Conservation (phyloP, 92 coral and sea anemone genomes). For the Porites cylindrica region DNA sequence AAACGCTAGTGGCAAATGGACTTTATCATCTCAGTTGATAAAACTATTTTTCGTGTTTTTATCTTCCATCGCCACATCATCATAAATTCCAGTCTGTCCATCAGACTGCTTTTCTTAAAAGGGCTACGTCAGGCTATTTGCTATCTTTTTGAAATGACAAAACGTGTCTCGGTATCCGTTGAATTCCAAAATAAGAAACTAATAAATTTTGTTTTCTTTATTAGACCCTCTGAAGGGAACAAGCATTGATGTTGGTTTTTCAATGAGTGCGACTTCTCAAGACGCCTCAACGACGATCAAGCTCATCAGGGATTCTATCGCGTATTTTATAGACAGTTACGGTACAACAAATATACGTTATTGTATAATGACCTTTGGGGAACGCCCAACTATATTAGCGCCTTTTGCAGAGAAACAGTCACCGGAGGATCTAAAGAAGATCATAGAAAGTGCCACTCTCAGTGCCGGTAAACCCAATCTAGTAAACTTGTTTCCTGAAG, state of each 20-base stretch:
- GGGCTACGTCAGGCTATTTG: too few species aligned
- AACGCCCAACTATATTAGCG: conserved; percentile 35
- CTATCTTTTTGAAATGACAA: not conserved
- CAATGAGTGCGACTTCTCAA: conserved; percentile 69
- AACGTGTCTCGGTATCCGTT: not conserved
- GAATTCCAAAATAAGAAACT: not conserved
- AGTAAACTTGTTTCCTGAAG: conserved; percentile 71
- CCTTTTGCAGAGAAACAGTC: conserved; percentile 40
- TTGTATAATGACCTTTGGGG: conserved; percentile 68
- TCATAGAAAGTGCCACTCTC: conserved; percentile 17
- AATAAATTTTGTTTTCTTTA: not conserved
- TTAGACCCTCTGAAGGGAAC: conserved; percentile 61
- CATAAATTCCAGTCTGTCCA: too few species aligned
- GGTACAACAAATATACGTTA: conserved; percentile 70
- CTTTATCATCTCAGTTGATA: too few species aligned
- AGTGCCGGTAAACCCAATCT: conserved; percentile 70
- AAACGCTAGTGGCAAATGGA: too few species aligned
- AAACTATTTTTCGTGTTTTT: too few species aligned
- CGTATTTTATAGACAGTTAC: conserved; percentile 74
- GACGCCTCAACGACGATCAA: conserved; percentile 57
- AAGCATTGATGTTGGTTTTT: conserved; percentile 74
- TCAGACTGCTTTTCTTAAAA: too few species aligned
- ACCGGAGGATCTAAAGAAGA: conserved; percentile 37
- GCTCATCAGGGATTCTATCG: conserved; percentile 72
- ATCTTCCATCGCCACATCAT: too few species aligned